Base-by-base conservation (phyloP, 1,140 invertebrate genomes). In the Melanaphis sacchari region DNA sequence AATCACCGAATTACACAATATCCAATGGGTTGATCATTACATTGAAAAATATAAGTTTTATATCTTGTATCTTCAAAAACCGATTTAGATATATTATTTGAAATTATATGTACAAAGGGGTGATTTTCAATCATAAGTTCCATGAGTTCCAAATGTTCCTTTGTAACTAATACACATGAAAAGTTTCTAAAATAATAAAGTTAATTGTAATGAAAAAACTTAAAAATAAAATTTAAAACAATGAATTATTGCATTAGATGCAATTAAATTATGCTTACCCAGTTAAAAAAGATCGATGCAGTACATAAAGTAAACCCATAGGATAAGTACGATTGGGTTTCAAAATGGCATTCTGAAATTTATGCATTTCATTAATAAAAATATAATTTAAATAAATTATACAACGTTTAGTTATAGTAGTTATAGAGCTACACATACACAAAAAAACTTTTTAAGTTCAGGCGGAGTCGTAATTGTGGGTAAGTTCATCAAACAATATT, bases 1-100 rank as follows among this genome's bases (percentile, higher is more conserved):
- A 36, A 43, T 40, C 41, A 93, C 91, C 36, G 81, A 54, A 93
- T 84, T 85, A 93, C 76, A 41, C 91, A 93, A 54, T 93, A 93
- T 2, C 91, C 91, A 93, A 93, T 85, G 0, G 91, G 76, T 31
- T 93, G n/a, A 5, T 93, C 11, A 26, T 85, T 26, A 31, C 91
- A 93, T 40, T 41, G 24, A 26, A 93, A 93, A 84, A 93, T 93
- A 26, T 49, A 93, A 8, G 91, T 52, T 93, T n/a, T 93, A 66
- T 84, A 93, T 52, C 24, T 82, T 5, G 43, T 84, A 46, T 93
- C 76, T 40, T 93, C 76, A 26, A 84, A 84, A 93, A 93, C 46
- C 21, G 91, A 82, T 85, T 93, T 93, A 11, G 66, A 93, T 43
- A 93, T 41, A 41, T 93, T 93, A 52, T 93, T 52, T 31, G 46